Conservation (phyloP, 2,797 vertebrate species). For the Falco cherrug region DNA sequence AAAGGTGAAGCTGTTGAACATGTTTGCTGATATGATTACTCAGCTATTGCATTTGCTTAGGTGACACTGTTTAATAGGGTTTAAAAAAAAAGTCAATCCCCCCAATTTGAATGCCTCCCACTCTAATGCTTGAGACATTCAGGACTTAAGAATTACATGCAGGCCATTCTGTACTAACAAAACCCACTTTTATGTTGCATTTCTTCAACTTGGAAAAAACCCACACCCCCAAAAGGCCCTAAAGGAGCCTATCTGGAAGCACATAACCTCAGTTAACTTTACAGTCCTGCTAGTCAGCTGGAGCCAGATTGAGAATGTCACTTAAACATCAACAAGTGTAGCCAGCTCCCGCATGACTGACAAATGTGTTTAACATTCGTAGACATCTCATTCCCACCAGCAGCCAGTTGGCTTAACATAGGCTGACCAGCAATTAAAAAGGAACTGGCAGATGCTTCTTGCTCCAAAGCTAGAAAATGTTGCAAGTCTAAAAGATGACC, state of each 20-base stretch:
- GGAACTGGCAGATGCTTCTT: constrained; percentile 22
- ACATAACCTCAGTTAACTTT: background rate
- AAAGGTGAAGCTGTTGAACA: background rate
- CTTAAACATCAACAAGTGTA: constrained; percentile 10
- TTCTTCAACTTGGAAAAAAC: background rate
- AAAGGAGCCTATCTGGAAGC: background rate
- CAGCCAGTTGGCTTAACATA: background rate
- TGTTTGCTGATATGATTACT: background rate
- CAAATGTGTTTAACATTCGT: constrained; percentile 15
- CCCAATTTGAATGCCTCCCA: background rate
- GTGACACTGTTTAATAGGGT: background rate
- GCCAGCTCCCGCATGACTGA: background rate
- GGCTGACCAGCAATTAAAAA: constrained; percentile 43
- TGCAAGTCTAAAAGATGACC: background rate
- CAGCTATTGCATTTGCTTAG: background rate
- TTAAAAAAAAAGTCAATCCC: background rate
- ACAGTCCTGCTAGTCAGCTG: background rate
- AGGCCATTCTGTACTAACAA: background rate
- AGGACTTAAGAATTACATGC: background rate
- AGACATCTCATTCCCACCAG: constrained; percentile 12
- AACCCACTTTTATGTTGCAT: background rate
- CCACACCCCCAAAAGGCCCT: background rate
- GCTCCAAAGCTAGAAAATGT: background rate
- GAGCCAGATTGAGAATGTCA: constrained; percentile 30
- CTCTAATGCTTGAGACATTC: background rate